Evolutionary conservation across 2,888 invertebrate genomes (phyloP).

Genomic region (Uropetala carovei): DNA sequence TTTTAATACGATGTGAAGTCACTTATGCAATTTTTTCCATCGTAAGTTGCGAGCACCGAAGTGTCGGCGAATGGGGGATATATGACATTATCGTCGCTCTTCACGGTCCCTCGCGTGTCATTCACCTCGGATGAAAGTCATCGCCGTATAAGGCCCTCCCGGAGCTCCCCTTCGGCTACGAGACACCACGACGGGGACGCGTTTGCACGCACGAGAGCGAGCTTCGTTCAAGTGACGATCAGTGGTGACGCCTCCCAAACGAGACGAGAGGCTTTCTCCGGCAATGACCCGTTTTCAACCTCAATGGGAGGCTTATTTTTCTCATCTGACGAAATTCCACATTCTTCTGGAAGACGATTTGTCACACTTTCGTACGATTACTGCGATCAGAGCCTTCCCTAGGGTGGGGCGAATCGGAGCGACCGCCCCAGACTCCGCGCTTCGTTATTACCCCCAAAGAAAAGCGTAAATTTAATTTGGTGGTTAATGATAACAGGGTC

Average conservation of each 20-base stretch:
- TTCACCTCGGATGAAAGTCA: constrained; percentile 1
- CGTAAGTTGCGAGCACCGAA: not conserved
- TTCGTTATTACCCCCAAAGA: too few species aligned
- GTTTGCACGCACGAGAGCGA: not conserved
- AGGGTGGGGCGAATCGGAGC: too few species aligned
- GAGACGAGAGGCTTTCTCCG: not conserved
- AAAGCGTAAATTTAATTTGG: too few species aligned
- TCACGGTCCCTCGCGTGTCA: not conserved
- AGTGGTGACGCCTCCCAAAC: not conserved
- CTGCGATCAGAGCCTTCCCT: too few species aligned
- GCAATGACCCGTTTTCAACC: not conserved
- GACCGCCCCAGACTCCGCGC: too few species aligned
- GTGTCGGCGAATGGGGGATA: not conserved
- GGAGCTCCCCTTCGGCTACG: not conserved
- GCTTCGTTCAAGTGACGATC: not conserved
- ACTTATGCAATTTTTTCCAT: too few species aligned
- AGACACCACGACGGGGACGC: not conserved
- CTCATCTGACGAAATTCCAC: too few species aligned
- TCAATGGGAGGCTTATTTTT: not conserved
- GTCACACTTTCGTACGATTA: too few species aligned
- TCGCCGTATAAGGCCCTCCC: not conserved
- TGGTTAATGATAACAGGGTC: too few species aligned
- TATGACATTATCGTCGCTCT: not conserved
- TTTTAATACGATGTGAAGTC: too few species aligned
- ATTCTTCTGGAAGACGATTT: too few species aligned